A percentile compares a stretch with the other conserved stretches of the same genome.
These are phyloP conservation scores for Pseudoatta argentina DNA, from an alignment of 1,140 invertebrate genomes.

Conservation along the genomic window DNA sequence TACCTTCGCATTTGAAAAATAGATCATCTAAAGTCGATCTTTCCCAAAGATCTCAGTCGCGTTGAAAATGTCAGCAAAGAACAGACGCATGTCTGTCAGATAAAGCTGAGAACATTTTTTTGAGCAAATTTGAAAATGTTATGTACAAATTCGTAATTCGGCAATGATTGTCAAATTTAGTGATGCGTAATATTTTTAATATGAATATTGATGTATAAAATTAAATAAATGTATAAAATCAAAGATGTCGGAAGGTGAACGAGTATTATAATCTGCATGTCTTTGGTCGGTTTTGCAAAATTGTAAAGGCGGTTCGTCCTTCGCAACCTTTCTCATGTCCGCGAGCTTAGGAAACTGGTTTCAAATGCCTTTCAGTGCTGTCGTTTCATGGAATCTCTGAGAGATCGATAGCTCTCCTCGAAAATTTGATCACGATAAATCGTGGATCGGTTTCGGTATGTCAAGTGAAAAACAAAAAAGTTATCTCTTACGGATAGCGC, in stretches of 20 bases:
- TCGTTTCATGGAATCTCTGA: slow-evolving; percentile 67
- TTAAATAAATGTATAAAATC: slow-evolving; percentile 3
- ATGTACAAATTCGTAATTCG: neutral
- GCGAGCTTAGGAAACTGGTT: slow-evolving; percentile 75
- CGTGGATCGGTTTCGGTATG: slow-evolving; percentile 48
- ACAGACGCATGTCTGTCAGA: neutral
- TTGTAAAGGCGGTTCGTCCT: slow-evolving; percentile 59
- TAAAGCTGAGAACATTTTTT: neutral
- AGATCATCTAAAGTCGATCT: slow-evolving; percentile 13
- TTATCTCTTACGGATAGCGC: neutral
- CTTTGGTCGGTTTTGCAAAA: slow-evolving; percentile 66
- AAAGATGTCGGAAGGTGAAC: slow-evolving; percentile 28
- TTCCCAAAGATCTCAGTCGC: neutral
- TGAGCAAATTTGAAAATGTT: neutral
- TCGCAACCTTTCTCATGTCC: slow-evolving; percentile 63
- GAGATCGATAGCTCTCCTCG: slow-evolving; percentile 70
- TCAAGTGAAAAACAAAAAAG: neutral
- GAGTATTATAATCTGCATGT: slow-evolving; percentile 70
- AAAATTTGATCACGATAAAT: slow-evolving; percentile 71
- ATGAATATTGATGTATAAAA: neutral
- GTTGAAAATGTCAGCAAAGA: neutral
- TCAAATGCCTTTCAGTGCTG: slow-evolving; percentile 62
- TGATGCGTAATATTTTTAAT: neutral
- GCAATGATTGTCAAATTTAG: neutral
- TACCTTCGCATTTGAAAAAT: slow-evolving; percentile 35